Conservation (phyloP, 2,888 invertebrate species). For the Noctua comes region DNA sequence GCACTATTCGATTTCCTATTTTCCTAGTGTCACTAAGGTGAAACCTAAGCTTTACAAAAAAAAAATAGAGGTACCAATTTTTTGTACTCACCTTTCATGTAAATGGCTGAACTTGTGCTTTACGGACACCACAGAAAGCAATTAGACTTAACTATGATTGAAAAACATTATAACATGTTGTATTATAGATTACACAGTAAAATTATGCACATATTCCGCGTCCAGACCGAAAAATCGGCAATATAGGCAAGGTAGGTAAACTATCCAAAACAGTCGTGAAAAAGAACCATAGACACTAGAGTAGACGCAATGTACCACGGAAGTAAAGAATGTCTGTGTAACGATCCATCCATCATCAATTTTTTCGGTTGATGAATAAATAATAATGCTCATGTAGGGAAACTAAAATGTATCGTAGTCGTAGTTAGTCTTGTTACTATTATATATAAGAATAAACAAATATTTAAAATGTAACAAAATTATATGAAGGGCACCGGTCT, state of each 20-base stretch:
- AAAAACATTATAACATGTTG: constrained; percentile 81
- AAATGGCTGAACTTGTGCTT: constrained; percentile 88
- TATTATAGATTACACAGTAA: constrained; percentile 74
- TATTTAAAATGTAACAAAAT: not conserved
- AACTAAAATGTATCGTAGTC: not conserved
- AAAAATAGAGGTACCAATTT: constrained; percentile 86
- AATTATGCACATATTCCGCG: constrained; percentile 83
- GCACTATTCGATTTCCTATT: constrained; percentile 43
- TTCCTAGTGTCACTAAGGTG: constrained; percentile 67
- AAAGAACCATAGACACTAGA: constrained; percentile 87
- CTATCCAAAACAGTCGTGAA: constrained; percentile 91
- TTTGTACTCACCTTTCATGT: constrained; percentile 90
- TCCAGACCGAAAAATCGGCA: constrained; percentile 87
- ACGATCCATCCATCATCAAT: constrained; percentile 68
- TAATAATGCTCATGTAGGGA: constrained; percentile 34
- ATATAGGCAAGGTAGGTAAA: constrained; percentile 88
- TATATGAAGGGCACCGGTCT: not conserved
- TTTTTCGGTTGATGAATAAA: constrained; percentile 59
- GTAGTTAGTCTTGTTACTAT: not conserved
- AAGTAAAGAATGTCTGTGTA: constrained; percentile 64
- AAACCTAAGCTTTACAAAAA: constrained; percentile 77
- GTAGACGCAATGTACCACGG: constrained; percentile 67
- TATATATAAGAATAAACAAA: not conserved
- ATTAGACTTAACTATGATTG: constrained; percentile 77
- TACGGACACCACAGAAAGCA: constrained; percentile 71